These are phyloP conservation scores for Catalaphyllia jardinei DNA, from an alignment of 64 coral and sea anemone genomes.

Conservation along the genomic window DNA sequence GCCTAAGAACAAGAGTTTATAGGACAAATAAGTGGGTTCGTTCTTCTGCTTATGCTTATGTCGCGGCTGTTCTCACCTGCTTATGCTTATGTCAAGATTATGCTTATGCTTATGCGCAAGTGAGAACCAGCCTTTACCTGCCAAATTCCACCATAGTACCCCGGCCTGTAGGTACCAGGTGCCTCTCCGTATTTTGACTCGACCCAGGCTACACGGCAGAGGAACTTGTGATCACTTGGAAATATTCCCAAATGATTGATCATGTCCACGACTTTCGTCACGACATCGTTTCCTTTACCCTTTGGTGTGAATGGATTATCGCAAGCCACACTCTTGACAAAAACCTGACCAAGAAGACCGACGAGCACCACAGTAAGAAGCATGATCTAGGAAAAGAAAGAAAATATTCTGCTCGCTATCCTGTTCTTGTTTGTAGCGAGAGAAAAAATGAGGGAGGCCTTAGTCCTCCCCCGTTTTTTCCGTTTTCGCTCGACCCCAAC, in stretches of 20 bases:
- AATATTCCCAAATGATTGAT: conserved; percentile 56
- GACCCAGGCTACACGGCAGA: conserved; percentile 90
- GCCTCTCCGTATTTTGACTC: conserved; percentile 79
- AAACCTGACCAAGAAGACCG: not conserved
- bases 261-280: conserved; percentile 31
- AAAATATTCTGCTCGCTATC: not conserved
- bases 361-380: not conserved
- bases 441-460: no score
- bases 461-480: no score
- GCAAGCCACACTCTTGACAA: not conserved
- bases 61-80: no score
- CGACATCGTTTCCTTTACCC: conserved; percentile 51
- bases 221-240: conserved; percentile 77
- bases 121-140: no score
- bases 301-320: not conserved
- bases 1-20: no score
- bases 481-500: no score
- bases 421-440: not conserved
- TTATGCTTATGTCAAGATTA: no score
- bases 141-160: conserved; percentile 84
- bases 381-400: not conserved
- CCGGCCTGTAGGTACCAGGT: conserved; percentile 52
- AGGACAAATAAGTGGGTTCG: no score
- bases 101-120: no score
- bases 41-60: no score